Percentiles rank a stretch among this genome's conserved stretches.
These are phyloP conservation scores for Chrysogorgia sp. DNA, from an alignment of 92 coral and sea anemone species.

Conservation along the genomic window DNA sequence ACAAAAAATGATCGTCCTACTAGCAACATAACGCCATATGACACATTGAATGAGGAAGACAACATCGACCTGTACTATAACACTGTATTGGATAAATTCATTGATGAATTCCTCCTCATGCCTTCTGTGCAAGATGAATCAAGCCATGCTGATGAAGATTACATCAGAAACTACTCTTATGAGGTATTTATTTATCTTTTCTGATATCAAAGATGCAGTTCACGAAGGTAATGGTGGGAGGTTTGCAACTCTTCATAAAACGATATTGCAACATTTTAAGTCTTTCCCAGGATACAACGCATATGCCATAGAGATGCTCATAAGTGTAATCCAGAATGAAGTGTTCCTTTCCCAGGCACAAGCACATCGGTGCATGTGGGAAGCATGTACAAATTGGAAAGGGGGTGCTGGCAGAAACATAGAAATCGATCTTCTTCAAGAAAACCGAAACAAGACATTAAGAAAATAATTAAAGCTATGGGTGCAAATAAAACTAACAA, in stretches of 20 bases:
- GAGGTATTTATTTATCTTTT: conserved; percentile 36
- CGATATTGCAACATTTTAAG: conserved; percentile 60
- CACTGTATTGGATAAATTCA: conserved; percentile 33
- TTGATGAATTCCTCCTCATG: conserved; percentile 36
- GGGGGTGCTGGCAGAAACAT: conserved; percentile 64
- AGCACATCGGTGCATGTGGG: conserved; percentile 67
- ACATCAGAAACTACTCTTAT: conserved; percentile 50
- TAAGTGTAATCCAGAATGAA: conserved; percentile 47
- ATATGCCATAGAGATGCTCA: conserved; percentile 67
- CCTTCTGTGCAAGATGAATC: conserved; percentile 15
- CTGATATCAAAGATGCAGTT: conserved; percentile 51
- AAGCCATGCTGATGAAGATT: conserved; percentile 15
- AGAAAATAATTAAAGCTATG: too few relatives aligned
- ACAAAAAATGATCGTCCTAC: neutral
- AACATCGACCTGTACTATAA: neutral
- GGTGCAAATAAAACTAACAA: too few relatives aligned
- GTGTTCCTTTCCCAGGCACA: conserved; percentile 61
- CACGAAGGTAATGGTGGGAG: conserved; percentile 64
- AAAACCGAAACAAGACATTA: too few relatives aligned
- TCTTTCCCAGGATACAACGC: conserved; percentile 45
- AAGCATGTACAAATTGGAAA: conserved; percentile 64
- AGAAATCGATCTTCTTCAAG: conserved; percentile 60
- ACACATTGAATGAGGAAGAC: neutral
- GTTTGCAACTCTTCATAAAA: conserved; percentile 61
- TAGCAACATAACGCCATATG: neutral